Base-by-base conservation (phyloP, 2,888 invertebrate species). In the Ormia ochracea region DNA sequence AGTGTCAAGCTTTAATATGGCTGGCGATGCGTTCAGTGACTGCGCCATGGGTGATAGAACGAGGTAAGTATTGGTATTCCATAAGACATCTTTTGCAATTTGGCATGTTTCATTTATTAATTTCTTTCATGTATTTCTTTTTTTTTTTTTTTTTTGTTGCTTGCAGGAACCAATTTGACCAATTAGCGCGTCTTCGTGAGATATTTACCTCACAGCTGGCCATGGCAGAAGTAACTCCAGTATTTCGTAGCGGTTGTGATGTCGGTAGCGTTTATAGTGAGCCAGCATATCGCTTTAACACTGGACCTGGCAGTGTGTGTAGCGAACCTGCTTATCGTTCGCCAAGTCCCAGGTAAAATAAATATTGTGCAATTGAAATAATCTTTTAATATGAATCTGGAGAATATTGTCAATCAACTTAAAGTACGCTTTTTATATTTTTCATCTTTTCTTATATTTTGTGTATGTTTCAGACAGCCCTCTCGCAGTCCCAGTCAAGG, bases 241-340 rank as follows among this genome's bases (percentile, higher is more conserved):
- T 92, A 76, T 93, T 92, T 85, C 91, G 92, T 84, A 90, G 90
- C 50, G 86, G 86, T 50, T 85, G 86, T 82, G 90, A 90, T 76
- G 86, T 88, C 43, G 89, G 88, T 52, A 90, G 90, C 83, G 90
- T 90, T 3, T 90, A 90, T 75, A 90, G 90, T 61, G 90, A 90
- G 80, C 90, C 90, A 19, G 90, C 90, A 4, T 90, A 88, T 73
- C 87, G 90, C 9, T 89, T 89, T 69, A 89, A 88, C 77, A 87
- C 88, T n/a, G 90, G 90, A 12, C 94, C 95, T 81, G 94, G 95
- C 83, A 96, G 96, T 85, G 95, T 96, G 80, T 96, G 95, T 88
- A 96, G 95, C 87, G 96, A 96, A 88, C 96, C 96, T 1, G 94
- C 95, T 5, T 96, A 96, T 85, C 88, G 92, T 12, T 88, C 91